Conservation (phyloP, 37 sponge, comb jelly and placozoan species). For the Corticium candelabrum region DNA sequence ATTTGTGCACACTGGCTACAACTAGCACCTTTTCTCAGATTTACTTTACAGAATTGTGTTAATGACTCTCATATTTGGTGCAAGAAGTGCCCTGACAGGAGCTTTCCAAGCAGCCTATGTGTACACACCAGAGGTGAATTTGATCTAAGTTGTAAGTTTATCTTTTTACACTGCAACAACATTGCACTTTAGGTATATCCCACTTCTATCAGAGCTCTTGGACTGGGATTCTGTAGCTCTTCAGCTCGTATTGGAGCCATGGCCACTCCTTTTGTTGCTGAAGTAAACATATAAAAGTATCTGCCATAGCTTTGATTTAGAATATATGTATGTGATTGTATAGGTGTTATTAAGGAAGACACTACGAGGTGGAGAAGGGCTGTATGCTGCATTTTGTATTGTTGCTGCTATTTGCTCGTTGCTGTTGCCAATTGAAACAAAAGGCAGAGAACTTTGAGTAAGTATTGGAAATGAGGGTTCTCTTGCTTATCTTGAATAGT, state of each 20-base stretch:
- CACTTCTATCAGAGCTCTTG: slow-evolving; percentile 49
- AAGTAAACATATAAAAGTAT: slow-evolving; percentile 30
- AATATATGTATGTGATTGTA: neutral
- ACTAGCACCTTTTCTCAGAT: neutral
- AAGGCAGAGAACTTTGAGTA: slow-evolving; percentile 36
- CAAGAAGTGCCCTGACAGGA: slow-evolving; percentile 50
- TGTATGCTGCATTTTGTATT: slow-evolving; percentile 25
- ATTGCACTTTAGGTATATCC: slow-evolving; percentile 51
- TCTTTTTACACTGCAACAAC: neutral
- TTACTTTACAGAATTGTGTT: slow-evolving; percentile 24
- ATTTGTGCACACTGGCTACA: neutral
- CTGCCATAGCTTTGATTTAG: neutral
- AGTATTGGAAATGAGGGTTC: no score
- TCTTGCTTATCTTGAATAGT: neutral
- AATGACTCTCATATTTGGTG: slow-evolving; percentile 49
- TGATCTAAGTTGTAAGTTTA: neutral
- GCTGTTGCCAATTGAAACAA: slow-evolving; percentile 72
- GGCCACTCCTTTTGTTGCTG: slow-evolving; percentile 49
- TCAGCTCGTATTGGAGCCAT: slow-evolving; percentile 62
- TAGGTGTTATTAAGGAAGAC: neutral
- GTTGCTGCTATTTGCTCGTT: slow-evolving; percentile 19
- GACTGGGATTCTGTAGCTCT: slow-evolving; percentile 30
- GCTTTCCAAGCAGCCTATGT: slow-evolving; percentile 70
- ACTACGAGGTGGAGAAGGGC: neutral
- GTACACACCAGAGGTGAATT: slow-evolving; percentile 44